phyloP scores from a whole-genome alignment of 2,888 invertebrate genomes.

The Luperina testacea region DNA sequence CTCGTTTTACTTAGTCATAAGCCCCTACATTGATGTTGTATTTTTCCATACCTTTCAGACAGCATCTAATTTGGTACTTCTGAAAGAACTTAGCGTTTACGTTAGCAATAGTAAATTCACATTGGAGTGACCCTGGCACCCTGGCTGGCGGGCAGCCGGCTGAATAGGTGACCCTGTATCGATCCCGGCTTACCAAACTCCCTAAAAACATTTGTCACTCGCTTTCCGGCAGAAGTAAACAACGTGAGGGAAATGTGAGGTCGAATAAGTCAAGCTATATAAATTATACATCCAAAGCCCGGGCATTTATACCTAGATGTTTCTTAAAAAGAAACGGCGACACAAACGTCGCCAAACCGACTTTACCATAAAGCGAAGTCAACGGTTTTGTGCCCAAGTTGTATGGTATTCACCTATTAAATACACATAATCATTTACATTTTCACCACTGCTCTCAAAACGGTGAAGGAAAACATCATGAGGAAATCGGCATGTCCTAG shows the following conservation, averaged over 20 bases:
- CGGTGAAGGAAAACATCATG: not conserved
- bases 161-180: constrained; percentile 63
- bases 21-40: too few species aligned
- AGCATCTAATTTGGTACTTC: not conserved
- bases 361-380: constrained; percentile 45
- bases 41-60: not conserved
- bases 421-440: constrained; percentile 11
- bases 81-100: constrained; percentile 43
- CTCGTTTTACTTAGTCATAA: too few species aligned
- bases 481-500: not conserved
- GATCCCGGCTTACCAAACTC: constrained; percentile 64
- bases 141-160: constrained; percentile 33
- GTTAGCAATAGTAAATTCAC: constrained; percentile 46
- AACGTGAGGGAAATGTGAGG: constrained; percentile 66
- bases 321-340: constrained; percentile 56
- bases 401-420: constrained; percentile 21
- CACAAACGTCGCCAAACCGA: constrained; percentile 39
- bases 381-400: constrained; percentile 38
- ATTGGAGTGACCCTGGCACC: constrained; percentile 50
- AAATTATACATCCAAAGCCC: constrained; percentile 55
- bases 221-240: constrained; percentile 65
- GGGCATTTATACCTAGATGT: constrained; percentile 61
- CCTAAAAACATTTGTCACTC: constrained; percentile 68
- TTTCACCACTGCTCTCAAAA: not conserved
- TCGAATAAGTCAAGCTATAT: constrained; percentile 64